These are phyloP conservation scores for Piaya cayana DNA, from an alignment of 2,113 vertebrate genomes.

Conservation along the genomic window DNA sequence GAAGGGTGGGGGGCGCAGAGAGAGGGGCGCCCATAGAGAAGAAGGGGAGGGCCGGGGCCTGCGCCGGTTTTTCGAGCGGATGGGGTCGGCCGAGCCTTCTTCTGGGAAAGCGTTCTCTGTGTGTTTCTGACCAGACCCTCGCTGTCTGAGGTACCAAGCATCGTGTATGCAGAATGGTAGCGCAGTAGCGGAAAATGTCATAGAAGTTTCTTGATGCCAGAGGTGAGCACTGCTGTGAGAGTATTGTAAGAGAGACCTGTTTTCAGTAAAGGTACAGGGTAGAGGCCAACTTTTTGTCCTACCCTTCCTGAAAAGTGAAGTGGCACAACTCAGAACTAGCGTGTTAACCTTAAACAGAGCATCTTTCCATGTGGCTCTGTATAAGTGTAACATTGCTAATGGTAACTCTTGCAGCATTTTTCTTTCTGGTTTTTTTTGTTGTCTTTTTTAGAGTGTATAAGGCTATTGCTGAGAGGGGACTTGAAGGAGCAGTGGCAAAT, in stretches of 20 bases:
- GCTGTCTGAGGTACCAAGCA: background rate
- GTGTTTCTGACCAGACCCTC: background rate
- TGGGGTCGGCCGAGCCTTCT: background rate
- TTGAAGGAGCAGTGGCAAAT: background rate
- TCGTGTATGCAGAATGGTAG: fast-evolving
- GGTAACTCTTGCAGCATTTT: background rate
- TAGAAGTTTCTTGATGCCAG: background rate
- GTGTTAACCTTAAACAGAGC: background rate
- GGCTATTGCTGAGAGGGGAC: background rate
- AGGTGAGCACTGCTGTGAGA: fast-evolving
- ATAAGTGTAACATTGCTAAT: background rate
- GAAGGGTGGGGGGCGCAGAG: no score
- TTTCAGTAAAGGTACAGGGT: background rate
- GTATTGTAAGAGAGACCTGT: background rate
- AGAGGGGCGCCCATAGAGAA: no score
- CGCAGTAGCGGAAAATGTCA: background rate
- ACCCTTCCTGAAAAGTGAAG: background rate
- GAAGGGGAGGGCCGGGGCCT: no score
- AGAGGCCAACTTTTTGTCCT: background rate
- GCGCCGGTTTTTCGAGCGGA: background rate
- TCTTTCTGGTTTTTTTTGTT: background rate
- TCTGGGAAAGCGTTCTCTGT: background rate
- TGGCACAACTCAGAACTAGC: background rate
- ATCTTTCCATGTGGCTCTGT: fast-evolving
- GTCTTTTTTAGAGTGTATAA: background rate